Evolutionary conservation across 2,797 vertebrate species (phyloP).

Genomic region (Capromys pilorides): DNA sequence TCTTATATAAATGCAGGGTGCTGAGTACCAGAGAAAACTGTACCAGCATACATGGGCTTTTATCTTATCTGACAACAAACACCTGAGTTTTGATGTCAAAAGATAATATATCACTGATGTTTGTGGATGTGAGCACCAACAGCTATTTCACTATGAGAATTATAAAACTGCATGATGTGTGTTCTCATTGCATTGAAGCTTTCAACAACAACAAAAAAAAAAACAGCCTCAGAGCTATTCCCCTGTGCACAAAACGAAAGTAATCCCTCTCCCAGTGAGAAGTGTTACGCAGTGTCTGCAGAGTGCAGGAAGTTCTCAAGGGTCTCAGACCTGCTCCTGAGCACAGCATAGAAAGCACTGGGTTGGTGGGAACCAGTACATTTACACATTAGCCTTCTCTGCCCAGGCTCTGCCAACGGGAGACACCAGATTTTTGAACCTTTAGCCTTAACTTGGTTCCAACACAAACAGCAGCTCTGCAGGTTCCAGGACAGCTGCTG

Average conservation of each 20-base stretch:
- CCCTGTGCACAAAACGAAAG: not conserved
- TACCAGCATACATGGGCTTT: constrained; percentile 5
- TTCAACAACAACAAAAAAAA: not conserved
- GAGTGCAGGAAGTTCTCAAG: not conserved
- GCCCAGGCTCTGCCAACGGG: not conserved
- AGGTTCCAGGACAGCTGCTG: not conserved
- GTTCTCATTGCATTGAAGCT: not conserved
- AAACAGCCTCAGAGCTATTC: not conserved
- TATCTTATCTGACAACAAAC: not conserved
- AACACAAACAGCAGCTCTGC: not conserved
- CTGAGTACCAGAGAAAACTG: not conserved
- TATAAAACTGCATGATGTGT: not conserved
- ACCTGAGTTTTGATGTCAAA: not conserved
- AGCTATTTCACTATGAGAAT: not conserved
- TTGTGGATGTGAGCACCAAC: not conserved
- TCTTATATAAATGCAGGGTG: constrained; percentile 8
- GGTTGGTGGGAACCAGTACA: not conserved
- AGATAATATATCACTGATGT: not conserved
- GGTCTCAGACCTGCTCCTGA: not conserved
- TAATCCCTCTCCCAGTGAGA: not conserved
- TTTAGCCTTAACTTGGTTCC: not conserved
- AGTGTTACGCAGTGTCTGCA: not conserved
- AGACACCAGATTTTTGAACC: not conserved
- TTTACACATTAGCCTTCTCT: not conserved
- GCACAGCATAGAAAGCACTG: not conserved